A percentile compares a stretch with the other conserved stretches of the same genome.
phyloP scores from a whole-genome alignment of 1,140 invertebrate species.

The Rhysida immarginata region DNA sequence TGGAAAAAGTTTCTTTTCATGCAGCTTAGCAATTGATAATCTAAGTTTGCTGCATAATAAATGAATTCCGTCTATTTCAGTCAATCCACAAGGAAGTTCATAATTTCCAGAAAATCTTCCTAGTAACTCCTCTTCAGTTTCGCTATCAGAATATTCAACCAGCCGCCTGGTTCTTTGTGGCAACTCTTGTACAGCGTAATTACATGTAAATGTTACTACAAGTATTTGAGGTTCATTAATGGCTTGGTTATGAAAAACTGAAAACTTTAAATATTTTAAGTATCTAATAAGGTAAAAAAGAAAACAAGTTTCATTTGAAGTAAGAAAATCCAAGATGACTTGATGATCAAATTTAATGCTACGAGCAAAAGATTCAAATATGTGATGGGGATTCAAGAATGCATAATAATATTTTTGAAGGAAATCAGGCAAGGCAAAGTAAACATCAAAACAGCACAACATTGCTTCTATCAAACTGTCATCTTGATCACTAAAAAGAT shows the following conservation, averaged over 20 bases:
- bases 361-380: slow-evolving; percentile 66
- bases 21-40: background rate
- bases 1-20: background rate
- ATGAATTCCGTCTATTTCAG: background rate
- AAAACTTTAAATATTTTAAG: slow-evolving; percentile 75
- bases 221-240: no score
- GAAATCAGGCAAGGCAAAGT: background rate
- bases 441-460: slow-evolving; percentile 53
- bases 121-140: background rate
- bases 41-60: background rate
- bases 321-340: slow-evolving; percentile 67
- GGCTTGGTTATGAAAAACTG: no score
- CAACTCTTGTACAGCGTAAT: no score
- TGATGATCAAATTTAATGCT: slow-evolving; percentile 66
- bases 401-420: slow-evolving; percentile 50
- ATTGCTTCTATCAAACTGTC: slow-evolving; percentile 82
- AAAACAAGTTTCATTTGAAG: slow-evolving; percentile 83
- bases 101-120: no score
- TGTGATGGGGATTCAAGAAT: slow-evolving; percentile 44
- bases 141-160: background rate
- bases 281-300: slow-evolving; percentile 68
- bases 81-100: background rate
- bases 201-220: no score
- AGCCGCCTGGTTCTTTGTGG: no score
- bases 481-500: slow-evolving; percentile 76